Conservation (phyloP, 2,888 invertebrate genomes). For the Rhorus exstirpatorius region DNA sequence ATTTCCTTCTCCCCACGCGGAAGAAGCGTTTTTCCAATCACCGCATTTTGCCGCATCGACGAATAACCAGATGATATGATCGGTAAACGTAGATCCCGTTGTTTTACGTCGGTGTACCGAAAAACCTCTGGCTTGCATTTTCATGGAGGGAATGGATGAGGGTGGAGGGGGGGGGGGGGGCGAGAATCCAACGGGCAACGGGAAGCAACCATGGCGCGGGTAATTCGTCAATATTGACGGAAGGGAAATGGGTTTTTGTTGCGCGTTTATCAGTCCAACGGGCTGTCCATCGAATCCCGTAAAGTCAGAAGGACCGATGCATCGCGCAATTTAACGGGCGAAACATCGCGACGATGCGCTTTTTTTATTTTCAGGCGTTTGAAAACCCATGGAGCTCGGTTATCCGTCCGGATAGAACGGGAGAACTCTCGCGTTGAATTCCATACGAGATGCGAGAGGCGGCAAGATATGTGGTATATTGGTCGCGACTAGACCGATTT, state of each 20-base stretch:
- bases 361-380: conserved; percentile 29
- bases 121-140: conserved; percentile 63
- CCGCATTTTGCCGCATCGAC: background rate
- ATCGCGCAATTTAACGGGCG: background rate
- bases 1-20: no score
- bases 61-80: no score
- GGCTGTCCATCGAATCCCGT: background rate
- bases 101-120: conserved; percentile 36
- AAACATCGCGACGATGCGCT: background rate
- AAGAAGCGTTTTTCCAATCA: background rate
- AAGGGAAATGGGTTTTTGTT: conserved; percentile 72
- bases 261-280: conserved; percentile 55
- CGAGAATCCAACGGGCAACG: no score
- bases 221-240: conserved; percentile 73
- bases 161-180: conserved; percentile 46
- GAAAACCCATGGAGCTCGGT: conserved; percentile 7
- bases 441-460: conserved; percentile 21
- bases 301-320: conserved; percentile 8
- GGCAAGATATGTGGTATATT: conserved; percentile 51
- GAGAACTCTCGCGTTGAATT: conserved; percentile 14
- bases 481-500: conserved; percentile 63
- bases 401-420: conserved; percentile 4
- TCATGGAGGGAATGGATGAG: conserved; percentile 49
- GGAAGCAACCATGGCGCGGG: conserved; percentile 44
- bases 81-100: background rate